Evolutionary conservation across 2,888 invertebrate genomes (phyloP), one percentile per base, ranked within the genome.

Genomic region (Galerucella nymphaeae): DNA sequence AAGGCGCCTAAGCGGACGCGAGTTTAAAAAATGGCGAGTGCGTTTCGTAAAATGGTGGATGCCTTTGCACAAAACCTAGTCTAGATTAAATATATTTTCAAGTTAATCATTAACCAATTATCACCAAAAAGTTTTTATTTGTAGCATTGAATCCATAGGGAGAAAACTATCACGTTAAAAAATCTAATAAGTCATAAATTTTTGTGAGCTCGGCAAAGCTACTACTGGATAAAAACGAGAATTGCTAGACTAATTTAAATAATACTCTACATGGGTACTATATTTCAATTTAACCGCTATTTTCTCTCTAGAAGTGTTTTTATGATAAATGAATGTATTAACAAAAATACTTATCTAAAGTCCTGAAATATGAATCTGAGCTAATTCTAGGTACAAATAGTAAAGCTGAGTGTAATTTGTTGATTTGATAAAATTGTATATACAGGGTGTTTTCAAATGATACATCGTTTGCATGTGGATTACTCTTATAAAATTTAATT

Each of bases 161-260:
- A 50, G 5, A n/a, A 50, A 50, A 50, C 3, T 50, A n/a, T 50
- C 50, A 16, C 14, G n/a, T 8, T n/a, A n/a, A n/a, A 50, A 50
- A 50, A 14, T 50, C 50, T 50, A 50, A 50, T n/a, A 50, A 50
- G n/a, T 50, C 14, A 50, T 50, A 50, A 50, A 14, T 50, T 50
- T 16, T n/a, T n/a, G n/a, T 50, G 50, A 50, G n/a, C 50, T 48
- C n/a, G n/a, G n/a, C n/a, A 48, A 48, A 14, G n/a, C n/a, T n/a
- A 16, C 50, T 16, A 8, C 14, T 3, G 50, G 14, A 50, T 50
- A 50, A n/a, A 50, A 50, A 50, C 50, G 4, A 50, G n/a, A 16
- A 50, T n/a, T 16, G 50, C 50, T n/a, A 14, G 50, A 16, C 13
- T 50, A 50, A 50, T 50, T 50, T n/a, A 50, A 50, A 50, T 50